Evolutionary conservation across 35 echinoderm and acorn worm species (phyloP).

Genomic region (Diadema setosum): DNA sequence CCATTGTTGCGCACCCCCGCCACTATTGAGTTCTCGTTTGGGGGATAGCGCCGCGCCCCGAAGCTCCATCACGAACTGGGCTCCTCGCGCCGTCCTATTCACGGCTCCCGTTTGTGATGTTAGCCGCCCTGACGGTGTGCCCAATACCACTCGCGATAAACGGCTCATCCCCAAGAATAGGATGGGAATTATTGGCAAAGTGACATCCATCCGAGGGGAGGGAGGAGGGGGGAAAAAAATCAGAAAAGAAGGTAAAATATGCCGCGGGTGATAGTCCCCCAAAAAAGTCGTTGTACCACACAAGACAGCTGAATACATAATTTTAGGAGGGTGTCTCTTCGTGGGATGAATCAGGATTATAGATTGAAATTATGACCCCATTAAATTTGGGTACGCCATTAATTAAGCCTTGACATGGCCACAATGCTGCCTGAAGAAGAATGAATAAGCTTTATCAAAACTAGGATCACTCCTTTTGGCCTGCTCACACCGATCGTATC

Average conservation of each 20-base stretch:
- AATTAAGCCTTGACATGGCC: slow-evolving; percentile 7
- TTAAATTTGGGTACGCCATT: slow-evolving; percentile 5
- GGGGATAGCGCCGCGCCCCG: background rate
- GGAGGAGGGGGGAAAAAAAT: background rate
- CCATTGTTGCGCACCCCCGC: slow-evolving; percentile 5
- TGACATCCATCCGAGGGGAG: background rate
- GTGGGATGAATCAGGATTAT: background rate
- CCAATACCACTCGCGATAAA: background rate
- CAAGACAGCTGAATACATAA: slow-evolving; percentile 30
- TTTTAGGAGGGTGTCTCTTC: background rate
- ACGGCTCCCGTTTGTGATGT: slow-evolving; percentile 10
- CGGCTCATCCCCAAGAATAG: slow-evolving; percentile 8
- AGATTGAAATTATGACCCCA: slow-evolving; percentile 35
- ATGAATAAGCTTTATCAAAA: background rate
- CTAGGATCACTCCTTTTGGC: background rate
- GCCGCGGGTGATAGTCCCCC: background rate
- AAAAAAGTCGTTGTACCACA: slow-evolving; percentile 1
- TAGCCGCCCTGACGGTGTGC: slow-evolving; percentile 3
- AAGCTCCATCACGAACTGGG: background rate
- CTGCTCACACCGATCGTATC: background rate
- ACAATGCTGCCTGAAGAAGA: background rate
- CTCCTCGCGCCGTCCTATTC: background rate
- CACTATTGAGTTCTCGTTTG: slow-evolving; percentile 13
- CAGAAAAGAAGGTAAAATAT: background rate
- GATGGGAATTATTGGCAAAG: slow-evolving; percentile 5